Evolutionary conservation across 2,113 vertebrate species (phyloP).

Genomic region (Sarotherodon lohbergeri): DNA sequence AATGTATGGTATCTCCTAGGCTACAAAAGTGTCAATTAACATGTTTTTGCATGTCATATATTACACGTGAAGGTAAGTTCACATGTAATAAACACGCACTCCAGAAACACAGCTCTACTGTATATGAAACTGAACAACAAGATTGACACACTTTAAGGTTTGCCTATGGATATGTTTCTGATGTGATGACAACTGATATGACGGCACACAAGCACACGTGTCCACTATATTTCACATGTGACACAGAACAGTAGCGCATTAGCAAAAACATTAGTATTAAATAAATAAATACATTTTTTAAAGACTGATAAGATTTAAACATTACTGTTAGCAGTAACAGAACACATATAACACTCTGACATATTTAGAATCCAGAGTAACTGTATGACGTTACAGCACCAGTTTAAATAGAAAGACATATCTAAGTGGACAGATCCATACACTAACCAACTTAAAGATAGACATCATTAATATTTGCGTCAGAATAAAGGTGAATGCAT

Average conservation of each 20-base stretch:
- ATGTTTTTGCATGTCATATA: background rate
- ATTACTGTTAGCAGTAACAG: background rate
- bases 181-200: background rate
- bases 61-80: background rate
- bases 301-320: background rate
- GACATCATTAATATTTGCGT: background rate
- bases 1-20: background rate
- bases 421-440: background rate
- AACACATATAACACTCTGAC: background rate
- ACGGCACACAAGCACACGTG: background rate
- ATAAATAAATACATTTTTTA: background rate
- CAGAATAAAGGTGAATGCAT: background rate
- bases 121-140: background rate
- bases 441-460: background rate
- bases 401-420: background rate
- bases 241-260: background rate
- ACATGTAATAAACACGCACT: background rate
- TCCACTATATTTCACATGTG: background rate
- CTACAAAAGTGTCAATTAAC: background rate
- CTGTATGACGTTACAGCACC: rapidly evolving
- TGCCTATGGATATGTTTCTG: background rate
- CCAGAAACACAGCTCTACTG: background rate
- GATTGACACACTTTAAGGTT: background rate
- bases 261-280: background rate
- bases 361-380: background rate